Evolutionary conservation across 2,113 vertebrate species (phyloP).

Genomic region (Oryzias curvinotus): DNA sequence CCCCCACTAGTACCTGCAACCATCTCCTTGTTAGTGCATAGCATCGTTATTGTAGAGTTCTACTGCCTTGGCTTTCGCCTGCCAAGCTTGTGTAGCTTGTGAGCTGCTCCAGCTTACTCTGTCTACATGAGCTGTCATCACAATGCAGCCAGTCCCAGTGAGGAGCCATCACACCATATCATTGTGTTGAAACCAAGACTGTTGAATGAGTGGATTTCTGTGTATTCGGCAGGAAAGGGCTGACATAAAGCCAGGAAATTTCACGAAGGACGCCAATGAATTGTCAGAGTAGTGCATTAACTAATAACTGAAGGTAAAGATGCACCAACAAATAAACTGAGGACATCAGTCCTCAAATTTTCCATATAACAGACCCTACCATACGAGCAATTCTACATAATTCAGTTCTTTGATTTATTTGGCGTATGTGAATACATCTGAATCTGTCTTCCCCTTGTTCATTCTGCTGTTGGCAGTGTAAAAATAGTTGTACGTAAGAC

Average conservation of each 20-base stretch:
- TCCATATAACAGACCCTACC: no score
- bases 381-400: no score
- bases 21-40: constrained; percentile 25
- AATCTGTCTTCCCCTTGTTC: no score
- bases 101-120: constrained; percentile 55
- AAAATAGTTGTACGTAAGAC: no score
- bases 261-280: neutral
- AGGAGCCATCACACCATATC: constrained; percentile 58
- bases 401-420: no score
- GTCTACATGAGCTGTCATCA: constrained; percentile 56
- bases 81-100: constrained; percentile 42
- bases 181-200: constrained; percentile 38
- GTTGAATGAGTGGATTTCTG: constrained; percentile 21
- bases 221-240: constrained; percentile 12
- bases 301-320: neutral
- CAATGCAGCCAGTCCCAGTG: constrained; percentile 31
- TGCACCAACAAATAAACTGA: no score
- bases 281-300: neutral
- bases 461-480: no score
- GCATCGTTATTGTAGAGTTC: constrained; percentile 37
- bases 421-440: no score
- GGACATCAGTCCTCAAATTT: no score
- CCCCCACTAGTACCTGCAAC: constrained; percentile 32
- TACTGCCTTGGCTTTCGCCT: constrained; percentile 34
- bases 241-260: constrained; percentile 7